Percentiles rank a stretch among this genome's conserved stretches.
Conservation (phyloP, 2,888 invertebrate genomes). For the Chrysolina oricalcia region DNA sequence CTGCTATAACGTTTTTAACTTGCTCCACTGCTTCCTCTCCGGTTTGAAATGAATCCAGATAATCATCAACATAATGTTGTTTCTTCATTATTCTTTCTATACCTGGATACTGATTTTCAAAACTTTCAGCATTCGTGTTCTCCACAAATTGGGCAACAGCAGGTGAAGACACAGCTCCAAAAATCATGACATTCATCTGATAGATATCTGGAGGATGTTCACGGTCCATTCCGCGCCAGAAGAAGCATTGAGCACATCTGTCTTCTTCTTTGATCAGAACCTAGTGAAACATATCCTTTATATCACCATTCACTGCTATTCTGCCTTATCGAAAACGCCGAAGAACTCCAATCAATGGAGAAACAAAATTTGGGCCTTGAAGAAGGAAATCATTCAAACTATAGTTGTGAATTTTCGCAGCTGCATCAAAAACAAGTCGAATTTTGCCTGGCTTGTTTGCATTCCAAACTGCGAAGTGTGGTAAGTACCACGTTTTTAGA, state of each 20-base stretch:
- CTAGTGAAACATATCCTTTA: too few relatives aligned
- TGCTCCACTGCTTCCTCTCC: too few relatives aligned
- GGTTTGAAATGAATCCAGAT: too few relatives aligned
- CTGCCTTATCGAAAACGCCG: too few relatives aligned
- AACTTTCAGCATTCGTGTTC: too few relatives aligned
- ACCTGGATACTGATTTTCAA: too few relatives aligned
- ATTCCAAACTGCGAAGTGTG: slow-evolving; percentile 4
- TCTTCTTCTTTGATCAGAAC: slow-evolving; percentile 1
- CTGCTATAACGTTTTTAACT: too few relatives aligned
- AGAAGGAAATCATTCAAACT: slow-evolving; percentile 8
- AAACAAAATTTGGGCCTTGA: slow-evolving; percentile 3
- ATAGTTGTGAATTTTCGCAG: slow-evolving; percentile 1
- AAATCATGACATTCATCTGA: slow-evolving; percentile 6
- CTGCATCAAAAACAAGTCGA: slow-evolving; percentile 17
- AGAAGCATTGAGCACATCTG: neutral
- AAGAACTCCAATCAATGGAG: neutral
- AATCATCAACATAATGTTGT: too few relatives aligned
- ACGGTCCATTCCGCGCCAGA: neutral
- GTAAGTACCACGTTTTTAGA: slow-evolving; percentile 9
- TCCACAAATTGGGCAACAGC: neutral
- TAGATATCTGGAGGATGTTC: too few relatives aligned
- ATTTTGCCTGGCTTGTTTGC: slow-evolving; percentile 10
- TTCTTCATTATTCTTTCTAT: too few relatives aligned
- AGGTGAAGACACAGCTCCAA: too few relatives aligned
- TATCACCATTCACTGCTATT: too few relatives aligned